Conservation (phyloP, 2,797 vertebrate genomes). For the Myotis daubentonii region DNA sequence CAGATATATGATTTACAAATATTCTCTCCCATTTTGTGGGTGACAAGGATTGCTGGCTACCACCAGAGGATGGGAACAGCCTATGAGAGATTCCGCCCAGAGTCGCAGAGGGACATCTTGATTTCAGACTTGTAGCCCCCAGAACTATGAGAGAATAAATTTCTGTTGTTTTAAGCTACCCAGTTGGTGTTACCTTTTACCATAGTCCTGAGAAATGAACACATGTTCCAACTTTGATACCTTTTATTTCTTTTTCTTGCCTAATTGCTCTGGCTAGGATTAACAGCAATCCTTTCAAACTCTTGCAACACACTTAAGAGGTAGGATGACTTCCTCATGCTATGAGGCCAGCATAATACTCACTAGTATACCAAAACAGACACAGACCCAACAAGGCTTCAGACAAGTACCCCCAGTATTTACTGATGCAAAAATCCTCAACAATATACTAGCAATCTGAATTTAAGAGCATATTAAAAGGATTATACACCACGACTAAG, state of each 20-base stretch:
- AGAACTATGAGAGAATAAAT: not conserved
- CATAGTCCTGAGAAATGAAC: not conserved
- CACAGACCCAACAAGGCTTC: not conserved
- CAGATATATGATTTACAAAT: not conserved
- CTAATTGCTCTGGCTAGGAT: not conserved
- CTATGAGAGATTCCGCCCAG: not conserved
- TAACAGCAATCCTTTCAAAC: not conserved
- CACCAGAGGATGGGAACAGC: not conserved
- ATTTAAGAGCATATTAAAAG: not conserved
- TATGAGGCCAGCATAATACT: not conserved
- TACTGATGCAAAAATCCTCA: not conserved
- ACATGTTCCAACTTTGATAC: not conserved
- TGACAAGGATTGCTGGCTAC: not conserved
- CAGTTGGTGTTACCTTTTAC: not conserved
- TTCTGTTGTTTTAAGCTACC: not conserved
- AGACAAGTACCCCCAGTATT: not conserved
- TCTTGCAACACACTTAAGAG: not conserved
- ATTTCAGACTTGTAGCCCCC: not conserved
- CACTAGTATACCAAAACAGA: not conserved
- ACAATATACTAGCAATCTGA: not conserved
- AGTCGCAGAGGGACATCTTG: not conserved
- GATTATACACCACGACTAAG: not conserved
- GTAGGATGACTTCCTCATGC: not conserved
- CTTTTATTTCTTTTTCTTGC: constrained; percentile 13
- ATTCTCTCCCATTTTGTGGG: not conserved